phyloP scores from a whole-genome alignment of 1,140 invertebrate genomes.

The Drosophila kepulauana region DNA sequence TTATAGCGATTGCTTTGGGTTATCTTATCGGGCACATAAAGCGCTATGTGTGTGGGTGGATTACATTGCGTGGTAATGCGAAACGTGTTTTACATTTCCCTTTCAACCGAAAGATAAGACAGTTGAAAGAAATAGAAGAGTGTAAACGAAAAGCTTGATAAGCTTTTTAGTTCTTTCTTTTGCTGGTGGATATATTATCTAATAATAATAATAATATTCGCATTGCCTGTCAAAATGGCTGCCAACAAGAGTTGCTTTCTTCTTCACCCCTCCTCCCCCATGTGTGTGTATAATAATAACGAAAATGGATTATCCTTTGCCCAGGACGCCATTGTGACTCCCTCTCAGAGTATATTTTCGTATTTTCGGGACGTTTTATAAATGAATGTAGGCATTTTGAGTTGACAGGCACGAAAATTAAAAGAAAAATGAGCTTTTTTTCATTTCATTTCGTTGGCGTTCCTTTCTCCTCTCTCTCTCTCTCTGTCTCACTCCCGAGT shows the following conservation, averaged over 20 bases:
- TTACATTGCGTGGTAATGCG: conserved; percentile 7
- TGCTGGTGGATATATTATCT: not conserved
- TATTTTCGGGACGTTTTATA: conserved; percentile 78
- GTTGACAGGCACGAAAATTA: conserved; percentile 84
- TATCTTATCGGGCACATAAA: conserved; percentile 40
- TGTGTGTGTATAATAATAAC: conserved; percentile 50
- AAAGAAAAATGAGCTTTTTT: conserved; percentile 84
- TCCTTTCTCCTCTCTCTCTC: not conserved
- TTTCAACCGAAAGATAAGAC: conserved; percentile 35
- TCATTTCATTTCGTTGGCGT: conserved; percentile 41
- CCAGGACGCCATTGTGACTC: conserved; percentile 27
- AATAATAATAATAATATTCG: conserved; percentile 7
- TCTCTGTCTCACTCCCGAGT: conserved; percentile 20
- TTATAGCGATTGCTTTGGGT: not conserved
- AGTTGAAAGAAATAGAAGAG: not conserved
- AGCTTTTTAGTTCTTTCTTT: not conserved
- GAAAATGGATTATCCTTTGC: conserved; percentile 78
- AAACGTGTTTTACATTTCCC: conserved; percentile 35
- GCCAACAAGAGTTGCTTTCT: conserved; percentile 42
- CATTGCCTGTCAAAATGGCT: conserved; percentile 60
- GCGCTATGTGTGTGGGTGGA: not conserved
- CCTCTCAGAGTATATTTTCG: conserved; percentile 10
- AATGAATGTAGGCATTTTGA: conserved; percentile 84
- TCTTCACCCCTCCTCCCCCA: not conserved
- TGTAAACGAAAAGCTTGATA: not conserved